Conservation (phyloP, 2,797 vertebrate genomes). For the Anguilla pacifica region DNA sequence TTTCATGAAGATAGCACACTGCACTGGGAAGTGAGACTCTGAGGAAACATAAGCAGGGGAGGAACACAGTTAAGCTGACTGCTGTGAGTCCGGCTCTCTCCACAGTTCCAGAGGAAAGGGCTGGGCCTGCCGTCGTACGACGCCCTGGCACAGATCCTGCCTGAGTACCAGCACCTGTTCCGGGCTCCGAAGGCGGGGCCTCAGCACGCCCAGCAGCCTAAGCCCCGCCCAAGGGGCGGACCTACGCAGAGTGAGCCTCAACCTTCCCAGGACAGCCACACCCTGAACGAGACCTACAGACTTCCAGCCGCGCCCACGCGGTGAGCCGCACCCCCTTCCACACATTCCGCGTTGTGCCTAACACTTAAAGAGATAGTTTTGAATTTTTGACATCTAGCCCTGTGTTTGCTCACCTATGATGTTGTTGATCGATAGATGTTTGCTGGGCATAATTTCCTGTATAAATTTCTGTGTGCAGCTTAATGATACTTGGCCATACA, state of each 20-base stretch:
- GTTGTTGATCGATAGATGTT: too few relatives aligned
- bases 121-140: conserved; percentile 60
- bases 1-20: too few relatives aligned
- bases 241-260: conserved; percentile 34
- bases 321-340: conserved; percentile 23
- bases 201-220: conserved; percentile 31
- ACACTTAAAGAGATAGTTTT: background rate
- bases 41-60: too few relatives aligned
- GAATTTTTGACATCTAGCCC: background rate
- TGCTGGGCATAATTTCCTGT: too few relatives aligned
- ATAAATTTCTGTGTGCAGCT: too few relatives aligned
- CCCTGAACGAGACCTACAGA: conserved; percentile 57
- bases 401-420: background rate
- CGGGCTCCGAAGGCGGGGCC: conserved; percentile 41
- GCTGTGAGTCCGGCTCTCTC: conserved; percentile 23
- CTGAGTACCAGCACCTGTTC: conserved; percentile 35
- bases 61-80: background rate
- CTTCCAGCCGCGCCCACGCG: conserved; percentile 45
- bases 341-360: background rate
- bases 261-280: conserved; percentile 18
- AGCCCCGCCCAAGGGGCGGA: conserved; percentile 37
- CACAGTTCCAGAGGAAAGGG: conserved; percentile 50
- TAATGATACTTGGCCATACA: too few relatives aligned
- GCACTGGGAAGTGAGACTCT: too few relatives aligned
- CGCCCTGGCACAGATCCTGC: conserved; percentile 64